A percentile compares a stretch with the other conserved stretches of the same genome.
Evolutionary conservation across 2,888 invertebrate genomes (phyloP).

Genomic region (Trimorus sp.): DNA sequence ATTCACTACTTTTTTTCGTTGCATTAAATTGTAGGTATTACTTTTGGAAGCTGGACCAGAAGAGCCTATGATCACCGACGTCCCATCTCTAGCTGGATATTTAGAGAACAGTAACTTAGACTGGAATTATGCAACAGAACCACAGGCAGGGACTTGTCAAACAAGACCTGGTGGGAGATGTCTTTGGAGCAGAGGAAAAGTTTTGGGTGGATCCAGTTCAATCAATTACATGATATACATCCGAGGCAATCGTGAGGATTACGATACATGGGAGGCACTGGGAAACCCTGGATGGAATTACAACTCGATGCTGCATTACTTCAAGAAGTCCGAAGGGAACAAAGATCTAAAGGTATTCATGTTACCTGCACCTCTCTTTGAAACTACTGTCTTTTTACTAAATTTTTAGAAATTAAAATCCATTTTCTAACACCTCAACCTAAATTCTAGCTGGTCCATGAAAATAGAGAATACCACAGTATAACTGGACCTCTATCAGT

Average conservation of each 20-base stretch:
- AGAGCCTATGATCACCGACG: conserved; percentile 86
- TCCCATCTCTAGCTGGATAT: conserved; percentile 85
- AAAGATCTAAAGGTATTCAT: conserved; percentile 23
- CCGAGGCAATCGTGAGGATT: conserved; percentile 83
- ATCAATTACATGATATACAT: conserved; percentile 85
- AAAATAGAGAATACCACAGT: conserved; percentile 83
- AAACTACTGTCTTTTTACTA: no score
- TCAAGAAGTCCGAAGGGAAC: conserved; percentile 82
- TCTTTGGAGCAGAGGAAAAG: conserved; percentile 86
- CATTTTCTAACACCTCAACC: background rate
- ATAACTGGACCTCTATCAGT: conserved; percentile 86
- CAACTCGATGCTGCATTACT: conserved; percentile 80
- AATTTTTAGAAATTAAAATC: no score
- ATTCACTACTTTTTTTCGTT: no score
- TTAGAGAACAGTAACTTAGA: conserved; percentile 83
- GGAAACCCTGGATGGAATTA: conserved; percentile 83
- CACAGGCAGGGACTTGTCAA: conserved; percentile 84
- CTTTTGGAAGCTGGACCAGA: conserved; percentile 86
- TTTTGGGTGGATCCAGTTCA: conserved; percentile 84
- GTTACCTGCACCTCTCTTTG: no score
- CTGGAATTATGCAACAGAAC: conserved; percentile 87
- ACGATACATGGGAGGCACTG: conserved; percentile 82
- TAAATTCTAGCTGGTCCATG: conserved; percentile 68
- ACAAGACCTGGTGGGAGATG: conserved; percentile 83
- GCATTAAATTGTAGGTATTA: conserved; percentile 83